Conservation (phyloP, 2,113 vertebrate genomes). For the Gasterosteus nipponicus region DNA sequence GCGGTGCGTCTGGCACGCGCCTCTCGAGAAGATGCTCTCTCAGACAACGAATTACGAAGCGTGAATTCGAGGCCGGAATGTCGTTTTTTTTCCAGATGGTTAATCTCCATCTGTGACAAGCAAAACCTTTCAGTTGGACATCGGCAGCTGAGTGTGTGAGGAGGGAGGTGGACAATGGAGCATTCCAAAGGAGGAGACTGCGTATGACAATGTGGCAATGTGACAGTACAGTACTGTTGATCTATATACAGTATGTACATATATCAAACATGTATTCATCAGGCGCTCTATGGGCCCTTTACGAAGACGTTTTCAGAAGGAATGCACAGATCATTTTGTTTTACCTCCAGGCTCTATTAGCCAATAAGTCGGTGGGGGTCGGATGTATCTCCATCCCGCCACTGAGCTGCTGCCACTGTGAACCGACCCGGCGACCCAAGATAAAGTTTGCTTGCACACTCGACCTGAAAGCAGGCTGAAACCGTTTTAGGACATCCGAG, state of each 20-base stretch:
- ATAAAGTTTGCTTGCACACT: constrained; percentile 44
- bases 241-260: too few species aligned
- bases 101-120: constrained; percentile 49
- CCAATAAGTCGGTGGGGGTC: constrained; percentile 19
- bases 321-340: constrained; percentile 12
- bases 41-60: constrained; percentile 29
- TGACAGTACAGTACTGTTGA: neutral
- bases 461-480: constrained; percentile 45
- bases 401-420: constrained; percentile 9
- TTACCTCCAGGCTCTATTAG: constrained; percentile 23
- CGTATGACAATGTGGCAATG: neutral
- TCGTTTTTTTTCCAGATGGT: constrained; percentile 49
- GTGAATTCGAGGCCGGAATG: constrained; percentile 37
- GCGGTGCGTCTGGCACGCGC: constrained; percentile 33
- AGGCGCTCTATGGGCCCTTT: neutral
- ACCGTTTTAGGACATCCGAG: constrained; percentile 50
- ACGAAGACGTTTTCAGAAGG: constrained; percentile 5
- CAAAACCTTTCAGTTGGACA: constrained; percentile 59
- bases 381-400: constrained; percentile 16
- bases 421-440: constrained; percentile 48
- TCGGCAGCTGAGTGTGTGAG: constrained; percentile 22
- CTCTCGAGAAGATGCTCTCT: constrained; percentile 48
- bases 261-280: constrained; percentile 4
- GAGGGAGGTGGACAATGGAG: neutral
- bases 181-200: neutral